Conservation (phyloP, 2,888 invertebrate species). For the Criorhina ranunculi region DNA sequence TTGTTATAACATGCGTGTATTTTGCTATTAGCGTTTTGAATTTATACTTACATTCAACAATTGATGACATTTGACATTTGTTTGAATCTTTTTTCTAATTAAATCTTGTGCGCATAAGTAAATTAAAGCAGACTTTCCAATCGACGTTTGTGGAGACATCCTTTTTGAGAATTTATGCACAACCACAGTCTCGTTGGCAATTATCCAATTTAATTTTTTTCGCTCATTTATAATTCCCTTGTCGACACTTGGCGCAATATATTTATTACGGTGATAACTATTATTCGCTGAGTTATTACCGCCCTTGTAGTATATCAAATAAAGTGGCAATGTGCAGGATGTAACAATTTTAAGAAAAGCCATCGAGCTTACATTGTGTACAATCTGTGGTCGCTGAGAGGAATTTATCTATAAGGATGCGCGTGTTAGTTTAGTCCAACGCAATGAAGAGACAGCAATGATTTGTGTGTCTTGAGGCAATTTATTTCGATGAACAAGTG, state of each 20-base stretch:
- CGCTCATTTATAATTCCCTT: conserved; percentile 52
- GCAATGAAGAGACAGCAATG: conserved; percentile 24
- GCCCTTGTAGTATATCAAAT: conserved; percentile 66
- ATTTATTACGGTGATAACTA: conserved; percentile 68
- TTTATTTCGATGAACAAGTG: conserved; percentile 55
- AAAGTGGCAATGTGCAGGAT: conserved; percentile 67
- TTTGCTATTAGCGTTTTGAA: conserved; percentile 46
- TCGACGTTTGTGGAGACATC: not conserved
- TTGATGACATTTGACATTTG: conserved; percentile 60
- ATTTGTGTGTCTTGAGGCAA: conserved; percentile 62
- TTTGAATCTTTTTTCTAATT: conserved; percentile 2
- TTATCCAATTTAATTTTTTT: conserved; percentile 66
- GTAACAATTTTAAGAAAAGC: conserved; percentile 43
- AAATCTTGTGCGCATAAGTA: not conserved
- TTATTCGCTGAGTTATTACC: conserved; percentile 74
- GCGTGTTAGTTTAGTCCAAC: conserved; percentile 18
- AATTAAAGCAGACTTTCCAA: conserved; percentile 8
- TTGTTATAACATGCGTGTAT: conserved; percentile 41
- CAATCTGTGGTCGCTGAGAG: conserved; percentile 47
- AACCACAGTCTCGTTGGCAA: conserved; percentile 66
- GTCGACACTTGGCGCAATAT: conserved; percentile 65
- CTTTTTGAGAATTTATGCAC: conserved; percentile 57
- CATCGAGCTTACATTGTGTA: conserved; percentile 24
- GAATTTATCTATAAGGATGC: conserved; percentile 27
- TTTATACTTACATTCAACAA: conserved; percentile 71